These are phyloP conservation scores for Acleris emargana DNA, from an alignment of 2,888 invertebrate genomes.

Conservation along the genomic window DNA sequence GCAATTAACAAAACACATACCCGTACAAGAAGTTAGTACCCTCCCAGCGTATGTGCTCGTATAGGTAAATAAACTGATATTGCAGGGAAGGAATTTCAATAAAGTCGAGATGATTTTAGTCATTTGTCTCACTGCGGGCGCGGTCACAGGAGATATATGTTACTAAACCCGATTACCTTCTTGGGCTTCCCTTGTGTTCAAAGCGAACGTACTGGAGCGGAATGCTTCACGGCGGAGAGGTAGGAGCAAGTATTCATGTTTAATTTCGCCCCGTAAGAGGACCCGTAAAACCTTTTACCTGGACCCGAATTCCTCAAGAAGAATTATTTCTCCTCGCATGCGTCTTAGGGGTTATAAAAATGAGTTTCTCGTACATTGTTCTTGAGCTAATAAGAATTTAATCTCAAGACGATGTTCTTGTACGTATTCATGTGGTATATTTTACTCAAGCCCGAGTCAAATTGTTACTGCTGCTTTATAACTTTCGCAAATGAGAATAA, in stretches of 20 bases:
- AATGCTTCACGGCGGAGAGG: slow-evolving; percentile 79
- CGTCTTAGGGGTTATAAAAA: slow-evolving; percentile 36
- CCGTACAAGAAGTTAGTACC: not conserved
- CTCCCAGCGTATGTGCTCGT: not conserved
- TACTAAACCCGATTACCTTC: slow-evolving; percentile 70
- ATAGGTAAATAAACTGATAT: slow-evolving; percentile 35
- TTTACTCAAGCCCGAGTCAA: not conserved
- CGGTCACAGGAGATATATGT: slow-evolving; percentile 58
- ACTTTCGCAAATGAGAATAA: not conserved
- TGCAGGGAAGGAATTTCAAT: slow-evolving; percentile 47
- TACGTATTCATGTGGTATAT: slow-evolving; percentile 17
- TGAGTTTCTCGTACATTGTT: slow-evolving; percentile 31
- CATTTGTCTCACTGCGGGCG: slow-evolving; percentile 61
- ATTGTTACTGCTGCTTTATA: not conserved
- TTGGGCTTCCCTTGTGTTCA: slow-evolving; percentile 73
- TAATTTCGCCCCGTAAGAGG: slow-evolving; percentile 73
- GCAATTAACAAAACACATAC: not conserved
- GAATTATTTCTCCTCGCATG: slow-evolving; percentile 46
- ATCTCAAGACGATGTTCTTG: slow-evolving; percentile 26
- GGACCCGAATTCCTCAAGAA: slow-evolving; percentile 67
- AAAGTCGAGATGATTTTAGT: slow-evolving; percentile 56
- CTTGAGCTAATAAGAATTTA: slow-evolving; percentile 35
- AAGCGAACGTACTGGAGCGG: slow-evolving; percentile 77
- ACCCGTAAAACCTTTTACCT: slow-evolving; percentile 71
- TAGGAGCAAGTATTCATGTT: slow-evolving; percentile 82